Base-by-base conservation (phyloP, 2,888 invertebrate genomes). In the Diloba caeruleocephala region DNA sequence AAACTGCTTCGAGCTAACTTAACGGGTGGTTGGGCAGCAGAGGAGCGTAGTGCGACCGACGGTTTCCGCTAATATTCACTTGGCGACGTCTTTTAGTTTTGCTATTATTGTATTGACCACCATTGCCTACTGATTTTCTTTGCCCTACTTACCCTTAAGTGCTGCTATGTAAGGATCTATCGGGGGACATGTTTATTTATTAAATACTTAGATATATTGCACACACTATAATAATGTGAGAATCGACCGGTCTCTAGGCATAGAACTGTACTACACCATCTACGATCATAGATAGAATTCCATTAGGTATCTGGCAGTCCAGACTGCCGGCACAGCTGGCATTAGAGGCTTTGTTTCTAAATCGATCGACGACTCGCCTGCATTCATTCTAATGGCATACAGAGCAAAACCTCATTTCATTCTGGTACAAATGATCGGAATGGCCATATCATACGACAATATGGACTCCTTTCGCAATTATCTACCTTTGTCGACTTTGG, bases 331-430 rank as follows among this genome's bases (percentile, higher is more conserved):
- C 56, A 49, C 65, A 65, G 65, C 68, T 68, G 48, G 73, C 52
- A 65, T 71, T 72, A 71, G 57, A 46, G 53, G 74, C 72, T 72
- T 65, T 74, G 72, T 71, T 63, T 71, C 74, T 73, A 57, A 74
- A 71, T 68, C 71, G 63, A 74, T 58, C 55, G 46, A 23, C 52
- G 39, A 46, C 51, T 56, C 66, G 46, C 50, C 39, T 57, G 58
- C 62, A 70, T 70, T 74, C 65, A 63, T 56, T 61, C 67, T 71
- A 74, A 72, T 71, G 52, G 71, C 57, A 45, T 39, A 60, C 52
- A 50, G 32, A 50, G 59, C 49, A 49, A 56, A 66, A 66, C 55
- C 63, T 61, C 51, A 68, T 62, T 54, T 29, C 50, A 13, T 28
- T 15, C 42, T 19, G 44, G 46, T 58, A 69, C 56, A 65, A 62